phyloP scores from a whole-genome alignment of 2,888 invertebrate genomes.

The Schizaphis graminum region DNA sequence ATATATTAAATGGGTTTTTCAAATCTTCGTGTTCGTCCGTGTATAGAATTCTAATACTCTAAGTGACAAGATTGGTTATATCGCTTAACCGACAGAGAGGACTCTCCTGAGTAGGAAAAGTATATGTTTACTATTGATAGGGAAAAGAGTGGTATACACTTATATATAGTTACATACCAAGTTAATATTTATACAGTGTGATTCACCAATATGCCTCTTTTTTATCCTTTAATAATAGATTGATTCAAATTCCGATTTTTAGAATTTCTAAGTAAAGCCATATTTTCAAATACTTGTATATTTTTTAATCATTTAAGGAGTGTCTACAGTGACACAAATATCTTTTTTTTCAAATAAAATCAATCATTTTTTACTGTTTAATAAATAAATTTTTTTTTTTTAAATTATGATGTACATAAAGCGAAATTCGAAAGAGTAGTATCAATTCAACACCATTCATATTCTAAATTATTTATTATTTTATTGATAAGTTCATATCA shows the following conservation, averaged over 20 bases:
- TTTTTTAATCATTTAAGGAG: background rate
- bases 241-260: background rate
- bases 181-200: background rate
- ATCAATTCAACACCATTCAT: background rate
- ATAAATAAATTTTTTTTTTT: no score
- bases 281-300: background rate
- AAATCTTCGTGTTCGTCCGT: background rate
- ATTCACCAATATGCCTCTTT: background rate
- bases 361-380: background rate
- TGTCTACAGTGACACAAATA: background rate
- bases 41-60: constrained; percentile 5
- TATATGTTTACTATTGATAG: background rate
- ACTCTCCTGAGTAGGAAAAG: background rate
- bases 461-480: no score
- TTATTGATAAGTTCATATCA: no score
- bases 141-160: background rate
- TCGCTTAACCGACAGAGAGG: background rate
- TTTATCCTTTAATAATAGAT: background rate
- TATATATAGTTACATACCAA: background rate
- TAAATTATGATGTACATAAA: background rate
- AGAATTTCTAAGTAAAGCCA: background rate
- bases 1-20: constrained; percentile 9
- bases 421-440: background rate
- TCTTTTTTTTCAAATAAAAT: background rate
- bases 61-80: constrained; percentile 8